These are phyloP conservation scores for Trichoplusia ni DNA, from an alignment of 1,140 invertebrate species.

Conservation along the genomic window DNA sequence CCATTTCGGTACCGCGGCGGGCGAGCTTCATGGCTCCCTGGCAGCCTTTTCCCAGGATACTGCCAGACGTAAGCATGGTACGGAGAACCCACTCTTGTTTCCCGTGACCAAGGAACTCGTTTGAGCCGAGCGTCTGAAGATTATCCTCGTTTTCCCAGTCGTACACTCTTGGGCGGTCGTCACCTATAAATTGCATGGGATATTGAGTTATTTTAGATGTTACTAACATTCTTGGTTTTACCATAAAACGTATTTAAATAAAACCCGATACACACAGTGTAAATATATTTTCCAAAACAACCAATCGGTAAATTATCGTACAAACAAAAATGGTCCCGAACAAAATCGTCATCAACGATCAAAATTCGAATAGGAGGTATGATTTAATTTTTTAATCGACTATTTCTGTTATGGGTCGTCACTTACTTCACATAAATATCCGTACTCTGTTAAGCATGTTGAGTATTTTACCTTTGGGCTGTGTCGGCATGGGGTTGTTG, in stretches of 20 bases:
- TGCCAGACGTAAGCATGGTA: conserved; percentile 88
- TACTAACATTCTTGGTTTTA: too few species aligned
- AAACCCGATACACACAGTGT: too few species aligned
- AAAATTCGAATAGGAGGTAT: too few species aligned
- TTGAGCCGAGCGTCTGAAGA: conserved; percentile 60
- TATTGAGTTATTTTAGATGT: neutral
- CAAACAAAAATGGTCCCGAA: too few species aligned
- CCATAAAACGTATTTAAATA: too few species aligned
- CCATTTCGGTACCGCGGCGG: conserved; percentile 84
- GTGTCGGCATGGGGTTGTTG: conserved; percentile 87
- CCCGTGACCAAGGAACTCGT: conserved; percentile 83
- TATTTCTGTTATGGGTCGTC: neutral
- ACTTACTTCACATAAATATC: neutral
- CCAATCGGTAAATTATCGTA: too few species aligned
- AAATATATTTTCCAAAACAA: too few species aligned
- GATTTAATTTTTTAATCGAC: neutral
- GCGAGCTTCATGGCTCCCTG: conserved; percentile 90
- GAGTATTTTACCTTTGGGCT: conserved; percentile 69
- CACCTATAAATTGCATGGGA: conserved; percentile 40
- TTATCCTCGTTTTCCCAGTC: conserved; percentile 72
- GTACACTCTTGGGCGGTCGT: conserved; percentile 50
- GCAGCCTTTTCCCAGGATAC: conserved; percentile 91
- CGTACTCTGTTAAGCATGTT: neutral
- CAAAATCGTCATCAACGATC: too few species aligned
- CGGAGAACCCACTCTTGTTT: conserved; percentile 90